Conservation (phyloP, 1,140 invertebrate species). For the Procambarus virginalis region DNA sequence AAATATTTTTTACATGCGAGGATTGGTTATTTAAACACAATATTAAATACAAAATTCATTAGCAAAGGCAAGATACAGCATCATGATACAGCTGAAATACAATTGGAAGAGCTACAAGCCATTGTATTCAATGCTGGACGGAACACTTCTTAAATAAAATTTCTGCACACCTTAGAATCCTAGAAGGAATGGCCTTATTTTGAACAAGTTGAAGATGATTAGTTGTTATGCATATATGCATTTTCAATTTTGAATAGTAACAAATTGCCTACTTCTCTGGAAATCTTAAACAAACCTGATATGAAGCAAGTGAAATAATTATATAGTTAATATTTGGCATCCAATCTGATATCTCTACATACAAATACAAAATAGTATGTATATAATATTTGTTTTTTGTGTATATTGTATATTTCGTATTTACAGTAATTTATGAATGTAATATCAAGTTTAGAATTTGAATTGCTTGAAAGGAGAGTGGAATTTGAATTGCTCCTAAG, state of each 20-base stretch:
- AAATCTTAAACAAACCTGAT: neutral
- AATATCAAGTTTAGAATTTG: neutral
- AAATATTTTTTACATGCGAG: too few species aligned
- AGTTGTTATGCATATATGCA: neutral
- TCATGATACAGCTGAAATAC: constrained; percentile 17
- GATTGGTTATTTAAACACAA: too few species aligned
- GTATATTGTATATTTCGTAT: neutral
- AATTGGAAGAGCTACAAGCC: constrained; percentile 29
- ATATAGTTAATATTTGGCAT: neutral
- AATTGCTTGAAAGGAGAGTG: too few species aligned
- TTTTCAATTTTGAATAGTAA: neutral
- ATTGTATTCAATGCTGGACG: constrained; percentile 14
- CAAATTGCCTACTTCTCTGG: neutral
- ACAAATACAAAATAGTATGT: neutral
- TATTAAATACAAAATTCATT: neutral
- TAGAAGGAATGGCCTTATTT: neutral
- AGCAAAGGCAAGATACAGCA: constrained; percentile 13
- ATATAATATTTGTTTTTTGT: neutral
- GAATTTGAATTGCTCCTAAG: too few species aligned
- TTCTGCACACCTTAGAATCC: constrained; percentile 2
- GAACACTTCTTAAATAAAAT: constrained; percentile 5
- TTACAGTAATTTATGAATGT: neutral
- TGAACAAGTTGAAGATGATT: neutral
- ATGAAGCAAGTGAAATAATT: neutral
- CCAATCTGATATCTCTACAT: neutral